Base-by-base conservation (phyloP, 2,888 invertebrate genomes). In the Lysandra coridon region DNA sequence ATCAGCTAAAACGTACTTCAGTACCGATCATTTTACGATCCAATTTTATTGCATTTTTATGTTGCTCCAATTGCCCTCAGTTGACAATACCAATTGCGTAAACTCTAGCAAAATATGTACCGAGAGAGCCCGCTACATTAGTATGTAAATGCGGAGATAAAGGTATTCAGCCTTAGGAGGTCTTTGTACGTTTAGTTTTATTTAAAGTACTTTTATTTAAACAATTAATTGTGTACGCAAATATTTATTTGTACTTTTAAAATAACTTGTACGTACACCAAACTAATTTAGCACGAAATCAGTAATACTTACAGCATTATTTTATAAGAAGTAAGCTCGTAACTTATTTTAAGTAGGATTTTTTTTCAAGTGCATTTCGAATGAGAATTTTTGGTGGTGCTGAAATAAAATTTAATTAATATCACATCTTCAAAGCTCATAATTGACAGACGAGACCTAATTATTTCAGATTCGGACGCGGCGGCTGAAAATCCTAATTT, bases 1-100 rank as follows among this genome's bases (percentile, higher is more conserved):
- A 84, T 84, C 83, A 79, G 82, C 80, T 84, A 87, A 89, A 88
- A 89, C 88, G 87, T 85, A 87, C 86, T 88, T 87, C 84, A 85
- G 83, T 86, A 90, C 90, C 90, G 92, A 90, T 89, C 87, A 86
- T 91, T 94, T 94, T 93, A 94, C 92, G 94, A 93, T 85, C 87
- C 82, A 84, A 87, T 87, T 92, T 93, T 93, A 94, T 90, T 89
- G 90, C 85, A 84, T 90, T 93, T 94, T 93, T 93, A 94, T 92
- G 87, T 85, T 82, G 90, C 91, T 90, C 84, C 92, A 91, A 94
- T 94, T 92, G 91, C 91, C 86, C 83, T 87, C 84, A 85, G 88
- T 88, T 91, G 93, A 92, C 92, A 92, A 92, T 91, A 86, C 87
- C 87, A 88, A 85, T 85, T 87, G 88, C 88, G 90, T 92, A 92